Conservation (phyloP, 2,797 vertebrate genomes). For the Lepilemur septentrionalis region DNA sequence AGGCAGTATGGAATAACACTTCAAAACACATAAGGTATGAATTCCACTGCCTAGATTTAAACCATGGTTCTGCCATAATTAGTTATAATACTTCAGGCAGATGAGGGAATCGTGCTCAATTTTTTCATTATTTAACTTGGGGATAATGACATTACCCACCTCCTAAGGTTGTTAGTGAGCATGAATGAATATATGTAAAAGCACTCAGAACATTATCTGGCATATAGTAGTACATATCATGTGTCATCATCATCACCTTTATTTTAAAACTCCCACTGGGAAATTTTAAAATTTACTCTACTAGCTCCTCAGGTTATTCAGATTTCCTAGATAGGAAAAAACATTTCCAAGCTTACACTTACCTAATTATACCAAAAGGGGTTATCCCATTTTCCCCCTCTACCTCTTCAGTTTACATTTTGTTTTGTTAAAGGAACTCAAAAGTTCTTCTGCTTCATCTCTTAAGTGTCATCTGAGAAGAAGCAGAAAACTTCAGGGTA, state of each 20-base stretch:
- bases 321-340: neutral
- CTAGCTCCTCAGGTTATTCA: constrained; percentile 28
- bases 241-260: neutral
- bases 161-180: neutral
- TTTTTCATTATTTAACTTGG: neutral
- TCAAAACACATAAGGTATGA: neutral
- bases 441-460: constrained; percentile 18
- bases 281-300: constrained; percentile 28
- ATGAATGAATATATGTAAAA: neutral
- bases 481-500: neutral
- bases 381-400: neutral
- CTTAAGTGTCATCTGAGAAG: constrained; percentile 45
- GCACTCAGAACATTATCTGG: neutral
- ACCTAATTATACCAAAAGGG: constrained; percentile 49
- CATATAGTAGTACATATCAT: neutral
- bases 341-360: neutral
- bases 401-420: constrained; percentile 30
- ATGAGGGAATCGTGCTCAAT: neutral
- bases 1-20: neutral
- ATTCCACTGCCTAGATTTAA: neutral
- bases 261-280: constrained; percentile 29
- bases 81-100: neutral
- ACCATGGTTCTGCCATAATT: neutral
- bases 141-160: neutral
- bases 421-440: constrained; percentile 39